Conservation (phyloP, 2,797 vertebrate species). For the Acridotheres tristis region DNA sequence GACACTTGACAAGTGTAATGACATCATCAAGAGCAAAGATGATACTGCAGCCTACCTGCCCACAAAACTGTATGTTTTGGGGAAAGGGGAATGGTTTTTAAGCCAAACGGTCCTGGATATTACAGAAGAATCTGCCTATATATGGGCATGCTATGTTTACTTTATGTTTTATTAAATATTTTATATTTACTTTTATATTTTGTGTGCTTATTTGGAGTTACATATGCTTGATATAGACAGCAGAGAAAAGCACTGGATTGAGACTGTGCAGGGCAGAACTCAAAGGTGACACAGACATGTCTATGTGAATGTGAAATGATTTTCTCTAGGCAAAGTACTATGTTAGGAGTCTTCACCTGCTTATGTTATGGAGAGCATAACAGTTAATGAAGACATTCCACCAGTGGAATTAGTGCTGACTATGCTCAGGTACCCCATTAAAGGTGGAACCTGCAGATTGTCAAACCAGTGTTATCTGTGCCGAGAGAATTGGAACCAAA, state of each 20-base stretch:
- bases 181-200: not conserved
- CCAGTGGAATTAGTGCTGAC: not conserved
- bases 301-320: not conserved
- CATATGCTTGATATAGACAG: not conserved
- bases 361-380: not conserved
- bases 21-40: constrained; percentile 97
- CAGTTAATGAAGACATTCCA: not conserved
- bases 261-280: not conserved
- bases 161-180: no score
- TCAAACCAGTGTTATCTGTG: not conserved
- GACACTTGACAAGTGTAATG: constrained; percentile 97
- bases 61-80: constrained; percentile 93
- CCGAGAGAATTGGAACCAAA: not conserved
- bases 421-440: not conserved
- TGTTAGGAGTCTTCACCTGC: not conserved
- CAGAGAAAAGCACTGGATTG: not conserved
- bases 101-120: not conserved
- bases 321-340: not conserved
- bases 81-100: not conserved
- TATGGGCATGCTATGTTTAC: rapidly evolving
- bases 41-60: constrained; percentile 93
- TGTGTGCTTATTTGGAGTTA: not conserved
- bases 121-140: not conserved
- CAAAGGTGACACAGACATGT: not conserved
- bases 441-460: not conserved